Base-by-base conservation (phyloP, 2,113 vertebrate genomes). In the Neodontobutis hainanensis region DNA sequence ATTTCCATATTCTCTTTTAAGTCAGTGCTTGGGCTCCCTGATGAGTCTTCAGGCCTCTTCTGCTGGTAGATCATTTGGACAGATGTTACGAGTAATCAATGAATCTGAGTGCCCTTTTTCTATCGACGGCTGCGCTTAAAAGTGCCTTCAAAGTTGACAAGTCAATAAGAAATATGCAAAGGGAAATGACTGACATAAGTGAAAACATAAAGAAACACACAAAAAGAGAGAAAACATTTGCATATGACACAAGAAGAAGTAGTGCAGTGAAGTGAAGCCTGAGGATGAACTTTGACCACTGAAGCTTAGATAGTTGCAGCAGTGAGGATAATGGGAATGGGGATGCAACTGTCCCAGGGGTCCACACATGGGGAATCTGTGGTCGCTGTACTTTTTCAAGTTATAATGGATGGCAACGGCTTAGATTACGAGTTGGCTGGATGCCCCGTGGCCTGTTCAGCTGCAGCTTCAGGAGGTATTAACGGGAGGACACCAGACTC, bases 401-500 rank as follows among this genome's bases (percentile, higher is more conserved):
- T 83, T 27, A 27, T 92, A 94, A 95, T 92, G 90, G 88, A 91
- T 87, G 90, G 91, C 93, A 94, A 92, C 80, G 88, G 90, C 90
- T 93, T 92, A 91, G 86, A 94, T 95, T 94, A 95, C 93, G 92
- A 91, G 84, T 91, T 96, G 94, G 94, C 94, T 81, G 49, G 86
- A 81, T 89, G 90, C 93, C 91, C 92, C 91, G 80, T 72, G 78
- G 78, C 91, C 63, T 72, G 91, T 91, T 92, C 89, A 93, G 94
- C 94, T 91, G 5, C 44, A 73, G 64, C 66, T 73, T 70, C 40
- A 91, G 93, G 92, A 93, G 92, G 90, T 90, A 93, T 94, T 91
- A 92, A 82, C 90, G 82, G 89, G 92, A 91, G 72, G 72, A 92
- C 90, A 90, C 78, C 10, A 55, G 84, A 80, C 67, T 78, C 64